Base-by-base conservation (phyloP, 2,797 vertebrate species). In the Pangasius djambal region DNA sequence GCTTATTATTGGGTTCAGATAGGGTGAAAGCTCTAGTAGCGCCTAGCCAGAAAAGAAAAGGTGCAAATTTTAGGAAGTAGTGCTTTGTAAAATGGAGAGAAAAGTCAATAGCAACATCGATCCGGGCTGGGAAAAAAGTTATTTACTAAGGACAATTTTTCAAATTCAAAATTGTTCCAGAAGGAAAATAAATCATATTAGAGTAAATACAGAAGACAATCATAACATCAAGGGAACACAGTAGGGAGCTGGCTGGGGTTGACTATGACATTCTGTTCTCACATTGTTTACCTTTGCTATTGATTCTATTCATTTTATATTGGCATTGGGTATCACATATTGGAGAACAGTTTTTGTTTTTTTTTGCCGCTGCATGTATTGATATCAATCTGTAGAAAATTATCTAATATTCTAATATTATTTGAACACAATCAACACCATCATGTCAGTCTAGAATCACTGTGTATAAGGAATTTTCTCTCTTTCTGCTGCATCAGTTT, bases 1-100 rank as follows among this genome's bases (percentile, higher is more conserved):
- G 83, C 90, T 90, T 88, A 90, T 88, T 88, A 89, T 85, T 88
- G 52, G 75, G 67, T 86, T 91, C 70, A 61, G 86, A 91, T 82
- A 44, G 83, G 86, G 75, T 52, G 87, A 88, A 90, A 85, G 77
- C 55, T 65, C 31, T 22, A 44, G 78, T 40, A 7, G 83, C 40
- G 12, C 83, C 22, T 34, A 70, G 48, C 28, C 18, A 2, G n/a
- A 52, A 50, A 65, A 79, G 85, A 88, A 89, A 85, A 87, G 67
- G 59, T 77, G 85, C 55, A 87, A 78, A 61, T 87, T 90, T 88
- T 75, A n/a, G 79, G 61, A 77, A 75, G 83, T 55, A 82, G 59
- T 74, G 82, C 83, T 90, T 89, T 89, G 72, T 87, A 48, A 79
- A 83, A 57, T 25, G 40, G 40, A 48, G 52, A 85, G 87, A 75